These are phyloP conservation scores for Siphamia tubifer DNA, from an alignment of 2,113 vertebrate species.

Conservation along the genomic window DNA sequence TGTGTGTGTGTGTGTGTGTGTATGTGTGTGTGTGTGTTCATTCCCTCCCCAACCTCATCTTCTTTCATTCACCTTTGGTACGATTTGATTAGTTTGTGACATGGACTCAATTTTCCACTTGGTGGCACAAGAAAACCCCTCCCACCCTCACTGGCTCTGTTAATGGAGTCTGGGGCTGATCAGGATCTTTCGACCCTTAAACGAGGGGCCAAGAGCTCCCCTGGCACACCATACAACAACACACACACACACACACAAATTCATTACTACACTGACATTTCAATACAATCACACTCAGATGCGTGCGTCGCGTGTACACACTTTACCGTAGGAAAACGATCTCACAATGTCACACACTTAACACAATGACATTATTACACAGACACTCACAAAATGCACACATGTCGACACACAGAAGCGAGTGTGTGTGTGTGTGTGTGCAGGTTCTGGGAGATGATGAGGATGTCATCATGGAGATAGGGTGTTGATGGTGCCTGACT, in stretches of 20 bases:
- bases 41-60: not conserved
- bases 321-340: constrained; percentile 17
- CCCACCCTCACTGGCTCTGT: constrained; percentile 35
- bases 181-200: constrained; percentile 63
- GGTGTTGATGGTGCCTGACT: constrained; percentile 25
- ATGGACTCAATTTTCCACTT: constrained; percentile 79
- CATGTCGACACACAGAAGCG: not conserved
- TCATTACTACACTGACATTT: constrained; percentile 32
- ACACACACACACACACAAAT: not conserved
- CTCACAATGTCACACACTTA: constrained; percentile 7
- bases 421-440: constrained; percentile 5
- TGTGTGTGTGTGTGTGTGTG: constrained; percentile 1
- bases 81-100: constrained; percentile 78
- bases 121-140: constrained; percentile 66
- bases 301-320: not conserved
- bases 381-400: not conserved
- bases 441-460: constrained; percentile 39
- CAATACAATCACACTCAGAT: not conserved
- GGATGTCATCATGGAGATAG: constrained; percentile 47
- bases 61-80: constrained; percentile 53
- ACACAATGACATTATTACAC: not conserved
- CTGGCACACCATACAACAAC: not conserved
- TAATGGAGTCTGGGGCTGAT: constrained; percentile 62
- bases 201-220: constrained; percentile 51
- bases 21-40: not conserved